Base-by-base conservation (phyloP, 2,888 invertebrate species). In the Cheiracanthium punctorium region DNA sequence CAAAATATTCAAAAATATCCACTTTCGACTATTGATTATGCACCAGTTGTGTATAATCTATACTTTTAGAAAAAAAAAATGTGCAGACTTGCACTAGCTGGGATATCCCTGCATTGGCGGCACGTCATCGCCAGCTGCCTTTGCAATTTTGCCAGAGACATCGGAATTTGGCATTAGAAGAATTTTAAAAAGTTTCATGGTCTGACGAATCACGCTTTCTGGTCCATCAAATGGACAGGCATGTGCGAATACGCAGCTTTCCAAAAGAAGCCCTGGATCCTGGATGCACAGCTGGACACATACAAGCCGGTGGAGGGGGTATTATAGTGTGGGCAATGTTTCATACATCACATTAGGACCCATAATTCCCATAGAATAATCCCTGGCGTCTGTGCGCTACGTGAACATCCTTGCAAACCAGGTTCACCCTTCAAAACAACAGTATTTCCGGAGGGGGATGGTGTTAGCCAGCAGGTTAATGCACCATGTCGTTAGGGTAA, bases 251-350 rank as follows among this genome's bases (percentile, higher is more conserved):
- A 74, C 33, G 32, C 32, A 32, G 2, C 12, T 33, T 58, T 70
- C 30, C 29, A 24, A 69, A 48, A 32, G 32, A 79, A 70, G 17
- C 70, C 58, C 20, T 70, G 2, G 14, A 30, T 37, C 24, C 52
- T 28, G 41, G 65, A 65, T 70, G 70, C 70, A 48, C 32, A 79
- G 17, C 24, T 24, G 37, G 33, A 30, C 10, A 33, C 24, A 52
- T 1, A 52, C 69, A 43, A 52, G 69, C 29, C 32, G 69, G 52
- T 79, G 70, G 33, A 4, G 32, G 33, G 0, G 52, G 20, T 52
- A 70, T 32, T 79, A 79, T 33, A 41, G 69, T 43, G 24, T 67
- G 67, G 67, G 20, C 17, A 30, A 67, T 67, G 43, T 77, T 77
- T 77, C 48, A 17, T 69, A 67, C 20, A 43, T 5, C n/a, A 43